Evolutionary conservation across 2,888 invertebrate genomes (phyloP), one percentile per base, ranked within the genome.

Genomic region (Buathra laborator): DNA sequence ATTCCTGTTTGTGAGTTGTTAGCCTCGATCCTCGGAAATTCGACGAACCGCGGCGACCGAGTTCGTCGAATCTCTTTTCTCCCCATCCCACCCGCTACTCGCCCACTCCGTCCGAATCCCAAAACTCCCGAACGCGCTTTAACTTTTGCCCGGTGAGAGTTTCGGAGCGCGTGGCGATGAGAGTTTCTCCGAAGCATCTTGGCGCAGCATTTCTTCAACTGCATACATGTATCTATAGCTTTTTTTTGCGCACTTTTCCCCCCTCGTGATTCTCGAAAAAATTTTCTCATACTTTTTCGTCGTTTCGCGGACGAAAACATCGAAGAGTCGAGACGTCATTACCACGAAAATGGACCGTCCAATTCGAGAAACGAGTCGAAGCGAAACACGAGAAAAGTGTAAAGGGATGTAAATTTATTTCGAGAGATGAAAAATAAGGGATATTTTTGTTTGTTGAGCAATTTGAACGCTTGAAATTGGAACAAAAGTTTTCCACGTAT

Each of bases 181-280:
- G 75, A 75, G 75, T 81, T 81, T 81, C 70, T 24, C 29, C 51
- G 62, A 70, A 75, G 75, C 68, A n/a, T 62, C 81, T 81, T 81
- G 81, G 81, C 75, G 62, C 68, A 75, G 81, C 81, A 81, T 44
- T 81, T 75, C 51, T 74, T 74, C 46, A 53, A 14, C 67, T 68
- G 56, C 74, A 48, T 64, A 56, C 59, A 67, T 68, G 48, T 48
- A 14, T 2, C 7, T 32, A 32, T 16, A 12, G 16, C 68, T 68
- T 24, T 46, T 70, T 70, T 70, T 48, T 59, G 46, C 68, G 68
- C 32, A 10, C 32, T 68, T 37, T 16, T 19, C 37, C 37, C 37
- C 37, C 1, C 37, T 9, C 37, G 37, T 7, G 37, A 37, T 5
- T 37, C 37, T 5, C 37, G 37, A 37, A 37, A 37, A 44, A 70